Evolutionary conservation across 92 coral and sea anemone species (phyloP), one percentile per base, ranked within the genome.

Genomic region (Muricea muricata): DNA sequence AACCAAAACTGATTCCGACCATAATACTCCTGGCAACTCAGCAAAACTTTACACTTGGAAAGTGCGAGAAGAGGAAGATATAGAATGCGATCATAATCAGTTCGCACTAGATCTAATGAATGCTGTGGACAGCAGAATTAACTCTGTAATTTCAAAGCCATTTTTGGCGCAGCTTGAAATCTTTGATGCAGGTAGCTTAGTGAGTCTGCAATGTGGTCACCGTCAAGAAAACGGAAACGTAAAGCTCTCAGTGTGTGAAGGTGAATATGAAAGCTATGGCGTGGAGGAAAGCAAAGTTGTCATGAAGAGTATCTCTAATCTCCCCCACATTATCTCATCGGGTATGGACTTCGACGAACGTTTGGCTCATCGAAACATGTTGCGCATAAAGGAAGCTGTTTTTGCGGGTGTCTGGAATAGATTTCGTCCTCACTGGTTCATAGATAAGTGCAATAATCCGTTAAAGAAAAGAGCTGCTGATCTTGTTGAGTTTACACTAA

Each of bases 51-150:
- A 54, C 55, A 80, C 85, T 45, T 80, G 85, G 85, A 65, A 80
- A 65, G 18, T 61, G 75, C 7, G 85, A 80, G 85, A 65, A 65
- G 75, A 63, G 15, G 56, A 58, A 71, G 85, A 80, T 41, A 80
- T 80, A 41, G 42, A 24, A 80, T 29, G 45, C 40, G 85, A 80
- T 65, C 85, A 65, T 50, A 30, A 80, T 33, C 85, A 73, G 50
- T 57, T 63, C 50, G 85, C 85, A 37, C 55, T 48, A 26, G 84
- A 79, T 57, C 52, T 77, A 65, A 28, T 47, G 66, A 42, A 41
- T 75, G 65, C 66, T 10, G 65, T 75, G 63, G 65, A 75, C 7
- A 28, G 28, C 29, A 14, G 63, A 75, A 47, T 75, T 41, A 28
- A 75, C 57, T 23, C 81, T 75, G 33, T 26, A 58, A 34, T 47